Conservation (phyloP, 30 jellyfish, hydroid and myxozoan genomes). For the Nemopilema nomurai region DNA sequence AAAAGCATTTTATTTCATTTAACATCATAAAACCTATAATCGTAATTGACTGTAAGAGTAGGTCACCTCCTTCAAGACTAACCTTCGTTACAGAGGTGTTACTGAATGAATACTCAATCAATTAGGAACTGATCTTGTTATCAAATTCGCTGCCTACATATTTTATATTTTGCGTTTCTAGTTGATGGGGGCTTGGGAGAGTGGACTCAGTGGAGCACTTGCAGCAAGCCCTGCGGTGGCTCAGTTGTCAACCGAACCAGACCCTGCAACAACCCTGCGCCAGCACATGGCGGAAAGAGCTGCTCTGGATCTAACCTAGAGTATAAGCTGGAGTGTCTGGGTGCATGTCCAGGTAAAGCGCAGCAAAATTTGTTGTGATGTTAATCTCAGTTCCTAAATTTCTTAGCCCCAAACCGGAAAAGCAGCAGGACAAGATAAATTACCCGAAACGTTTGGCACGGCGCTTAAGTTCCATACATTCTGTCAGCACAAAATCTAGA, state of each 20-base stretch:
- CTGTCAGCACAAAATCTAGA: too few species aligned
- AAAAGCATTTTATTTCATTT: background rate
- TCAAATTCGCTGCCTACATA: too few species aligned
- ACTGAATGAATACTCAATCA: too few species aligned
- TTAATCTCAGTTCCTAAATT: background rate
- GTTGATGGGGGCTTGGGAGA: constrained; percentile 98
- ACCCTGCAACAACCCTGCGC: constrained; percentile 82
- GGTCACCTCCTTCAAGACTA: background rate
- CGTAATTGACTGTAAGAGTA: too few species aligned
- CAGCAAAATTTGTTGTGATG: background rate
- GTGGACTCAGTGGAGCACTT: constrained; percentile 99
- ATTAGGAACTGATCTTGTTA: too few species aligned
- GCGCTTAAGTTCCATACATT: too few species aligned
- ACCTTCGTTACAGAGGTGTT: background rate
- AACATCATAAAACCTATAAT: too few species aligned
- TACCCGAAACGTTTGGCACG: too few species aligned
- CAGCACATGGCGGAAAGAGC: constrained; percentile 77
- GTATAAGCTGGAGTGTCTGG: constrained; percentile 87
- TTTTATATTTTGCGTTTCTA: constrained; percentile 7
- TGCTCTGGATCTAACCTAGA: constrained; percentile 78
- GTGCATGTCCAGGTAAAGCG: constrained; percentile 82
- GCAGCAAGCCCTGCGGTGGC: constrained; percentile 97
- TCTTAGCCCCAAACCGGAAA: background rate
- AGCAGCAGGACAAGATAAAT: too few species aligned
- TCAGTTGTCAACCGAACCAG: constrained; percentile 93